phyloP scores from a whole-genome alignment of 2,888 invertebrate genomes.

The Ceraclea dissimilis region DNA sequence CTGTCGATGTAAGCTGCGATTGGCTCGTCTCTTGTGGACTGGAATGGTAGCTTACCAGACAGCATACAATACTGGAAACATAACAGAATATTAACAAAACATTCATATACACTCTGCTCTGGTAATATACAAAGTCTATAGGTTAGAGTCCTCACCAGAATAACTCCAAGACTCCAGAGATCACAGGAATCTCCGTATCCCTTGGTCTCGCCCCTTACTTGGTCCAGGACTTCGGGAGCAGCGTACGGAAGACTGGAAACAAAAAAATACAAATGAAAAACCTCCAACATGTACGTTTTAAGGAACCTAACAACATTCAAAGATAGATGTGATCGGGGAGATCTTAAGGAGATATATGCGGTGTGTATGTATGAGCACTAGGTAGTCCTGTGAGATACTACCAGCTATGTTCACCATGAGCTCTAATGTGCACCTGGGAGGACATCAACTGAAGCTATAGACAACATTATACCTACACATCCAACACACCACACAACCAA shows the following conservation, averaged over 20 bases:
- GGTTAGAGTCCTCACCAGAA: conserved; percentile 63
- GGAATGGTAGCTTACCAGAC: conserved; percentile 84
- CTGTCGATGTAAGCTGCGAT: conserved; percentile 69
- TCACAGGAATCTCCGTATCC: conserved; percentile 92
- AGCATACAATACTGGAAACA: conserved; percentile 70
- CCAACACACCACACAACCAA: no score
- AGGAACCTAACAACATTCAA: neutral
- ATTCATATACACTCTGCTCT: no score
- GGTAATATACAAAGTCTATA: neutral
- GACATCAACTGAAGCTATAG: no score
- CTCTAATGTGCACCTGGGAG: no score
- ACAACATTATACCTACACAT: no score
- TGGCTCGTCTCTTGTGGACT: conserved; percentile 51
- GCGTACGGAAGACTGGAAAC: conserved; percentile 68
- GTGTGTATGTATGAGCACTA: no score
- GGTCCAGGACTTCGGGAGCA: conserved; percentile 84
- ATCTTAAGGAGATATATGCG: no score
- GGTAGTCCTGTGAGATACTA: no score
- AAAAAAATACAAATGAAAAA: neutral
- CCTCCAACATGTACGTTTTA: neutral
- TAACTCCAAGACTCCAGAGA: conserved; percentile 92
- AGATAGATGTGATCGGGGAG: neutral
- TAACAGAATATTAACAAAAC: no score
- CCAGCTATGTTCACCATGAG: no score
- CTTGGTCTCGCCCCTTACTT: conserved; percentile 32